phyloP scores from a whole-genome alignment of 1,140 invertebrate genomes.

The Mycetomoellerius zeteki region DNA sequence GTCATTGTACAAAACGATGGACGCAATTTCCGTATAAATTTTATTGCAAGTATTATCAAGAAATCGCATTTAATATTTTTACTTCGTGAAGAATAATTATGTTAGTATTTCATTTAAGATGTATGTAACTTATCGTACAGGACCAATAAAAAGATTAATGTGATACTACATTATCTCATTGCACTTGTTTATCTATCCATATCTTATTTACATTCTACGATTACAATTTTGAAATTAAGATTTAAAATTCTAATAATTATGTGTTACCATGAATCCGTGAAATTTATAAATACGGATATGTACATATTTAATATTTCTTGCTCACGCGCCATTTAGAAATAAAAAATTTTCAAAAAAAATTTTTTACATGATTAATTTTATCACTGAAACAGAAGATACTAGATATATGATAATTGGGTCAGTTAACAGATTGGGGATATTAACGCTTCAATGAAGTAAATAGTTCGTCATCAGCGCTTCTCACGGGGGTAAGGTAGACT shows the following conservation, averaged over 20 bases:
- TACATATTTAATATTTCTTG: background rate
- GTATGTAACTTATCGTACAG: conserved; percentile 51
- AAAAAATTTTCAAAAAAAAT: background rate
- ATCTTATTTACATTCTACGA: background rate
- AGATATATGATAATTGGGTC: conserved; percentile 5
- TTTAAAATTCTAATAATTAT: background rate
- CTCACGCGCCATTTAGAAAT: background rate
- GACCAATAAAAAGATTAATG: conserved; percentile 68
- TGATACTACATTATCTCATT: conserved; percentile 10
- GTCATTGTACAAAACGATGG: conserved; percentile 6
- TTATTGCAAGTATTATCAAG: background rate
- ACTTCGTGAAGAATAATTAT: background rate
- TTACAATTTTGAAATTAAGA: background rate
- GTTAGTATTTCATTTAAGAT: conserved; percentile 35
- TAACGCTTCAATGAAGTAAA: conserved; percentile 50
- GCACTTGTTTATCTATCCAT: background rate
- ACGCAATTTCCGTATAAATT: background rate
- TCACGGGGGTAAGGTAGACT: conserved; percentile 66
- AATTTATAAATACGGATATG: background rate
- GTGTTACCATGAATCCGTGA: background rate
- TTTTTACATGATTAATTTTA: background rate
- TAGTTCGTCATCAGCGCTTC: conserved; percentile 72
- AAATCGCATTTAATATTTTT: conserved; percentile 34
- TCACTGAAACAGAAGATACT: background rate
- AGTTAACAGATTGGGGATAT: conserved; percentile 50